Conservation (phyloP, 2,113 vertebrate species). For the Pardalotus punctatus region DNA sequence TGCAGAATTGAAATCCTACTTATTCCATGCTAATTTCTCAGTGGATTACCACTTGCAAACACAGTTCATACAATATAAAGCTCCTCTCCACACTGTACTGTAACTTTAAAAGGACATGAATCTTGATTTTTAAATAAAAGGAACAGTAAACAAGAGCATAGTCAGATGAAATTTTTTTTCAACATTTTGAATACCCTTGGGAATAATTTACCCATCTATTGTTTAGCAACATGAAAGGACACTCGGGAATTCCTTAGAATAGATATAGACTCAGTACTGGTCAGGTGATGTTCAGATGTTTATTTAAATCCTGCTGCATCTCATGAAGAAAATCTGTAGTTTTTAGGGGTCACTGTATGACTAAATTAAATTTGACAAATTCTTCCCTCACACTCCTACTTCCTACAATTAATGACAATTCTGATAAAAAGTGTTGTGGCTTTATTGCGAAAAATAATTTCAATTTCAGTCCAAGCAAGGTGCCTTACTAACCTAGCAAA, state of each 20-base stretch:
- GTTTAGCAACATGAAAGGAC: background rate
- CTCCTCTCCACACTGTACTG: background rate
- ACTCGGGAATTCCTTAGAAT: background rate
- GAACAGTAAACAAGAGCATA: background rate
- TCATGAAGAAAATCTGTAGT: background rate
- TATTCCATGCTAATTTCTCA: background rate
- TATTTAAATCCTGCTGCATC: background rate
- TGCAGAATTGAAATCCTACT: background rate
- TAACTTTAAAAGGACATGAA: background rate
- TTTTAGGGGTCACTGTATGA: background rate
- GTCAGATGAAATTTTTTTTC: background rate
- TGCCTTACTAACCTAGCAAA: slow-evolving; percentile 22
- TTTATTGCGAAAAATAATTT: slow-evolving; percentile 26
- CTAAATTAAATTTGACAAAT: slow-evolving; percentile 3
- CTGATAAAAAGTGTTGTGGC: background rate
- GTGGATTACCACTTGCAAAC: background rate
- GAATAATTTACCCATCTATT: background rate
- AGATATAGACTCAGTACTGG: background rate
- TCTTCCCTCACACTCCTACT: background rate
- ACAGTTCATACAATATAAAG: background rate
- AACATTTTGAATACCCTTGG: background rate
- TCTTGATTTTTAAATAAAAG: background rate
- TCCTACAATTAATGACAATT: slow-evolving; percentile 4
- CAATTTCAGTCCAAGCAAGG: background rate
- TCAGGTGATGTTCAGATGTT: background rate